Percentiles rank a stretch among this genome's conserved stretches.
Evolutionary conservation across 2,113 vertebrate genomes (phyloP).

Genomic region (Harpagus bidentatus): DNA sequence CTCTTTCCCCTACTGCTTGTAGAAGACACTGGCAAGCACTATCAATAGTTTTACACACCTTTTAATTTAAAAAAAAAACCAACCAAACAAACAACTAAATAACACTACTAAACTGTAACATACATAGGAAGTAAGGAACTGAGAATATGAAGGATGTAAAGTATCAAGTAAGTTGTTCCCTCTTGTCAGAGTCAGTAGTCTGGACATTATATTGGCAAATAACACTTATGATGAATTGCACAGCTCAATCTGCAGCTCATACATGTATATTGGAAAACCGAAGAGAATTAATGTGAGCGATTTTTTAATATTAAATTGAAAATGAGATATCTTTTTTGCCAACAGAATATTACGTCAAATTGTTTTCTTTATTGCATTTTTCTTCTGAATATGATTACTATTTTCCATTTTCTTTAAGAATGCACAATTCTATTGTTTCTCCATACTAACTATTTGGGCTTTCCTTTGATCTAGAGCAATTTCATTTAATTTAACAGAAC

Average conservation of each 20-base stretch:
- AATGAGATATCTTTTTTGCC: slow-evolving; percentile 63
- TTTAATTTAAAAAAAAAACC: neutral
- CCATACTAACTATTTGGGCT: slow-evolving; percentile 11
- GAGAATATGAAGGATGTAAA: slow-evolving; percentile 26
- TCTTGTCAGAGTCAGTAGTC: slow-evolving; percentile 47
- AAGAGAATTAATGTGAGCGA: slow-evolving; percentile 64
- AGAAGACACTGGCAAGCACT: neutral
- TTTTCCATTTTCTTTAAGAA: slow-evolving; percentile 64
- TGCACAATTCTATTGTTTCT: slow-evolving; percentile 37
- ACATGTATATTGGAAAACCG: slow-evolving; percentile 67
- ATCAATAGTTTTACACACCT: neutral
- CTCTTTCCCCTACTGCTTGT: neutral
- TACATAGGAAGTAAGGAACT: neutral
- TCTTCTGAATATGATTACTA: slow-evolving; percentile 49
- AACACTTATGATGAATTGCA: slow-evolving; percentile 62
- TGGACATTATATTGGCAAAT: slow-evolving; percentile 57
- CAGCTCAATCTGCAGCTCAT: slow-evolving; percentile 63
- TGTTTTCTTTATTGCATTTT: slow-evolving; percentile 65
- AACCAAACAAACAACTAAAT: neutral
- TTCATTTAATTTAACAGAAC: slow-evolving; percentile 55
- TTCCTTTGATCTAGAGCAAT: slow-evolving; percentile 50
- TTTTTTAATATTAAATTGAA: slow-evolving; percentile 70
- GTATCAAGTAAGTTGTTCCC: slow-evolving; percentile 43
- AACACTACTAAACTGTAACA: neutral
- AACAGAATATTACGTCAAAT: slow-evolving; percentile 63